Conservation (phyloP, 2,797 vertebrate species). For the Cephalopachus bancanus region DNA sequence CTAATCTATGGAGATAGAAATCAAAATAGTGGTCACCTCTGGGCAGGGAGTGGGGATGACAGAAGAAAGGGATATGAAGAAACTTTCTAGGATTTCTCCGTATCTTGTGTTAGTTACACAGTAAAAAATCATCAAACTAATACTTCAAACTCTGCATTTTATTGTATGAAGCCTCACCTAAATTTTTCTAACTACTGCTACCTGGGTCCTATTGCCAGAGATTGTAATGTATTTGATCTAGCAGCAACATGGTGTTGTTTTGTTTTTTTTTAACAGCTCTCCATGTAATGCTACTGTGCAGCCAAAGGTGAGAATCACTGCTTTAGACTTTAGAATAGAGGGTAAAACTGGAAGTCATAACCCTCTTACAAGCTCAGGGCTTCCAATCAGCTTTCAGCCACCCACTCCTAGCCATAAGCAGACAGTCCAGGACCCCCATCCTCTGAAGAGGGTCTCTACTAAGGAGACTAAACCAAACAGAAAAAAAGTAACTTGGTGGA, state of each 20-base stretch:
- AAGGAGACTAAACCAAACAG: neutral
- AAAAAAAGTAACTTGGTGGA: constrained; percentile 11
- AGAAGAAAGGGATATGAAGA: neutral
- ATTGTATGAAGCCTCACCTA: neutral
- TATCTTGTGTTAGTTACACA: neutral
- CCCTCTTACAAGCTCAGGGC: neutral
- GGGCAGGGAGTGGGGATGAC: neutral
- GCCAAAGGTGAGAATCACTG: constrained; percentile 18
- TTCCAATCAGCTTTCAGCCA: constrained; percentile 2
- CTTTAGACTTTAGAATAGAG: neutral
- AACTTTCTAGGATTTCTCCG: constrained; percentile 30
- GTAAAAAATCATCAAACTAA: constrained; percentile 55
- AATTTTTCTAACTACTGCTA: neutral
- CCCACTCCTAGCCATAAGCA: neutral
- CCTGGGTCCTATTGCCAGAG: neutral
- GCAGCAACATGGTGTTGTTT: neutral
- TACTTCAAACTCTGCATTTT: neutral
- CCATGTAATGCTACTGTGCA: neutral
- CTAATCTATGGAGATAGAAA: constrained; percentile 39
- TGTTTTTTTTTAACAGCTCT: neutral
- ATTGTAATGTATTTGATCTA: constrained; percentile 15
- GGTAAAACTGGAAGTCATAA: constrained; percentile 2
- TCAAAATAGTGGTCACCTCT: neutral
- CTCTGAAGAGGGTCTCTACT: neutral
- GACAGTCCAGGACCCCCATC: neutral